A percentile compares a stretch with the other conserved stretches of the same genome.
These are phyloP conservation scores for Hirudo medicinalis DNA, from an alignment of 1,140 invertebrate species.

Conservation along the genomic window DNA sequence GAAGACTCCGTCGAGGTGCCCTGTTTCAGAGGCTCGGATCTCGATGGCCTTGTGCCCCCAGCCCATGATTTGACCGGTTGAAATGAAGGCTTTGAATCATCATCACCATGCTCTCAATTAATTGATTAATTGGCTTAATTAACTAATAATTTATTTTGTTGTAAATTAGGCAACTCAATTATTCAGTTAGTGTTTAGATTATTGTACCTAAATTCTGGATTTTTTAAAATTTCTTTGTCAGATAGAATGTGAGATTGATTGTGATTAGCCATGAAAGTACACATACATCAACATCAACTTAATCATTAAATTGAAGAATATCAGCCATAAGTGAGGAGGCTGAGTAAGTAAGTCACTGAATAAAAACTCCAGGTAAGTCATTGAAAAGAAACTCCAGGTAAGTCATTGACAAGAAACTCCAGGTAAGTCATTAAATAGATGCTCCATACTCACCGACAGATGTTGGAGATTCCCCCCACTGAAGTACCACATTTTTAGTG, in stretches of 20 bases:
- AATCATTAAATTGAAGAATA: neutral
- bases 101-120: neutral
- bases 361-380: neutral
- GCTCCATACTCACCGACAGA: constrained; percentile 42
- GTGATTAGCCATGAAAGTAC: too few species aligned
- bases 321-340: too few species aligned
- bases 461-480: constrained; percentile 97
- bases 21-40: constrained; percentile 77
- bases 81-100: constrained; percentile 60
- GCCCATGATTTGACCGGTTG: constrained; percentile 98
- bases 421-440: too few species aligned
- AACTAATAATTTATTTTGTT: neutral
- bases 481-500: constrained; percentile 54
- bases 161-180: too few species aligned
- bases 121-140: constrained; percentile 2
- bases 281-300: too few species aligned
- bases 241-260: too few species aligned
- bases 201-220: too few species aligned
- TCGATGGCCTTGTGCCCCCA: constrained; percentile 99
- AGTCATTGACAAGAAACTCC: neutral
- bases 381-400: neutral
- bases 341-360: neutral
- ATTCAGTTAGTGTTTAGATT: too few species aligned
- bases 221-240: too few species aligned
- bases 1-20: constrained; percentile 95